Percentiles rank a stretch among this genome's conserved stretches.
These are phyloP conservation scores for Clupea harengus DNA, from an alignment of 2,113 vertebrate genomes.

Conservation along the genomic window DNA sequence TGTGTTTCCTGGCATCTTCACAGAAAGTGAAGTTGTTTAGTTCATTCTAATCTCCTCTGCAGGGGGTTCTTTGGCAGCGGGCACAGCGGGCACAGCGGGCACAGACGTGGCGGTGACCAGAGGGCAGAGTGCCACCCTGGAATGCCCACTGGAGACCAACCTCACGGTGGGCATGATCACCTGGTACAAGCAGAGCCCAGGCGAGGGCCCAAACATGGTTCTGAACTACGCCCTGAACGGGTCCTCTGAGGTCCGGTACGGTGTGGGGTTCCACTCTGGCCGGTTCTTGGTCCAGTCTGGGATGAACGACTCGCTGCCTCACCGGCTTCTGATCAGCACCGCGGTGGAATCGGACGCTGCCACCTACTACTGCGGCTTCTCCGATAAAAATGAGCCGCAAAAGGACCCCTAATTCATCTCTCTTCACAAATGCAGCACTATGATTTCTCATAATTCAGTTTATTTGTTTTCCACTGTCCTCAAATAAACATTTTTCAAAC, in stretches of 20 bases:
- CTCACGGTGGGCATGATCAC: constrained; percentile 26
- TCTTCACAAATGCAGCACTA: too few species aligned
- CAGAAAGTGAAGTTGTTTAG: too few species aligned
- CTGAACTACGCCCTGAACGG: constrained; percentile 44
- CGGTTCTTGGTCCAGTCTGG: constrained; percentile 35
- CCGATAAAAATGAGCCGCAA: background rate
- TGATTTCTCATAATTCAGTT: too few species aligned
- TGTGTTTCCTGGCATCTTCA: too few species aligned
- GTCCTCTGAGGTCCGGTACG: constrained; percentile 37
- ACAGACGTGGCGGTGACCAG: constrained; percentile 31
- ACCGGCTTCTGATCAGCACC: constrained; percentile 39
- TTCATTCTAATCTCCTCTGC: background rate
- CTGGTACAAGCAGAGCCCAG: constrained; percentile 50
- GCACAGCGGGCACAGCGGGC: background rate
- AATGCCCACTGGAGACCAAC: constrained; percentile 39
- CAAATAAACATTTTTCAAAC: background rate
- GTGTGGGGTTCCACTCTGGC: constrained; percentile 23
- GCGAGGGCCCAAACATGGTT: constrained; percentile 37
- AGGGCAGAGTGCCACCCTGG: constrained; percentile 41
- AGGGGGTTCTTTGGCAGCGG: constrained; percentile 38
- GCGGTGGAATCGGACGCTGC: constrained; percentile 39
- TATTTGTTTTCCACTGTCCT: too few species aligned
- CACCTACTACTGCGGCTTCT: constrained; percentile 50
- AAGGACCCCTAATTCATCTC: background rate
- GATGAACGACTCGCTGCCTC: background rate